phyloP scores from a whole-genome alignment of 2,797 vertebrate genomes.

The Scyliorhinus canicula region DNA sequence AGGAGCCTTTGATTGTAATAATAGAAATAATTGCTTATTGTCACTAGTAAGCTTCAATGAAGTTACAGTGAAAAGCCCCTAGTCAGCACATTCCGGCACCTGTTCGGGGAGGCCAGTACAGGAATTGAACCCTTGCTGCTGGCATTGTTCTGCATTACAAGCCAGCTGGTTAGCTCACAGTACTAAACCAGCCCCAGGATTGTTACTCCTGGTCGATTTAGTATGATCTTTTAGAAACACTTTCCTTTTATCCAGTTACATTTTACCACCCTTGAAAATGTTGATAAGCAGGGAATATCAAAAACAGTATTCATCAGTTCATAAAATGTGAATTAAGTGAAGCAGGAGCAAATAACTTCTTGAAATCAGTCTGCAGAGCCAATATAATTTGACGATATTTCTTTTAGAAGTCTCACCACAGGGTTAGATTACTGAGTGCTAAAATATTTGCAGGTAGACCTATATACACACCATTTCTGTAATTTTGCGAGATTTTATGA shows the following conservation, averaged over 20 bases:
- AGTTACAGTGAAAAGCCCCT: no score
- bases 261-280: background rate
- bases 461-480: background rate
- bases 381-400: background rate
- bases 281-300: background rate
- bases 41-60: no score
- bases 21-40: no score
- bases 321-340: background rate
- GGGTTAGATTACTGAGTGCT: background rate
- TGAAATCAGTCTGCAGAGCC: background rate
- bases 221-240: background rate
- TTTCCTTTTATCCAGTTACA: background rate
- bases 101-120: no score
- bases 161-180: no score
- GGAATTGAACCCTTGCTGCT: no score
- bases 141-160: no score
- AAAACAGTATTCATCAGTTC: background rate
- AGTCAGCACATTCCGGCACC: no score
- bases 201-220: background rate
- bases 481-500: background rate
- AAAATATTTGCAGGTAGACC: background rate
- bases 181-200: no score
- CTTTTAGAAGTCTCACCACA: background rate
- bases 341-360: background rate
- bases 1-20: background rate